Conservation (phyloP, 2,797 vertebrate genomes). For the Amazonetta brasiliensis region DNA sequence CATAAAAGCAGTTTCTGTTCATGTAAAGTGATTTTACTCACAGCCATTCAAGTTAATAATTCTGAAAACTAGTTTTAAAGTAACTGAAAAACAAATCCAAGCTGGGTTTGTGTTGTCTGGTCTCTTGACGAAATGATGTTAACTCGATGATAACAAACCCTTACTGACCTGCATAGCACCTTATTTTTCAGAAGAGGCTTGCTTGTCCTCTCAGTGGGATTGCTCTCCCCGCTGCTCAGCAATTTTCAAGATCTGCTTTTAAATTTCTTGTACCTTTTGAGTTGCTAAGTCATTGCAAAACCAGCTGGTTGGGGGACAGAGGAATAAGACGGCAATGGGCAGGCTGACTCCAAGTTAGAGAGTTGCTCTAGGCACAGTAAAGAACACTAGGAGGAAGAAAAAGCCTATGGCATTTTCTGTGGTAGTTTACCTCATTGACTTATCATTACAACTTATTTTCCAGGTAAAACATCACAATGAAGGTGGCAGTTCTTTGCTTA, state of each 20-base stretch:
- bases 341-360: not conserved
- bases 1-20: not conserved
- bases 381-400: not conserved
- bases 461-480: constrained; percentile 76
- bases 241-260: not conserved
- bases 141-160: not conserved
- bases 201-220: not conserved
- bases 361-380: not conserved
- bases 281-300: not conserved
- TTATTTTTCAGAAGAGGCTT: not conserved
- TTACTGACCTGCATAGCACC: not conserved
- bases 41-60: not conserved
- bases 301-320: not conserved
- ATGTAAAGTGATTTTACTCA: not conserved
- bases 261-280: not conserved
- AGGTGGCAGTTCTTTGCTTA: constrained; percentile 69
- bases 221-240: not conserved
- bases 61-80: not conserved
- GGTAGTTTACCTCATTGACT: not conserved
- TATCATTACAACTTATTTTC: constrained; percentile 47
- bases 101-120: not conserved
- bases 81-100: not conserved
- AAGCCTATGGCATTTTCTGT: not conserved
- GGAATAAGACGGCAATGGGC: not conserved
- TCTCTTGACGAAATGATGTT: not conserved